Conservation (phyloP, 2,797 vertebrate genomes). For the Tiaroga cobitis region DNA sequence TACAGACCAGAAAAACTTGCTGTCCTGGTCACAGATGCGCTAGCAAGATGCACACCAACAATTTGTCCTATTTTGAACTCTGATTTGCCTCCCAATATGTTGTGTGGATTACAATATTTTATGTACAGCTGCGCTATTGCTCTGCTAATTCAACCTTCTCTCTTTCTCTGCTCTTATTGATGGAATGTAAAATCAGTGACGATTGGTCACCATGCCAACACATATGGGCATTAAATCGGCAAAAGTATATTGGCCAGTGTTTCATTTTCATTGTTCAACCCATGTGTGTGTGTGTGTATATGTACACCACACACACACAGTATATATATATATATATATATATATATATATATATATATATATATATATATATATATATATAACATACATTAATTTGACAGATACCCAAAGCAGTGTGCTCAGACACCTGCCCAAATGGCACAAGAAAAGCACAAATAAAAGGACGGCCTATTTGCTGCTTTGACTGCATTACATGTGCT, state of each 20-base stretch:
- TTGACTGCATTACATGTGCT: slow-evolving; percentile 78
- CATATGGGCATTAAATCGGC: too few species aligned
- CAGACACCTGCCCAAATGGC: slow-evolving; percentile 69
- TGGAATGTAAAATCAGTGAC: background rate
- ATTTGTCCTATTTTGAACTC: background rate
- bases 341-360: background rate
- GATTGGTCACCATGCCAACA: background rate
- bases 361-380: background rate
- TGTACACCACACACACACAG: too few species aligned
- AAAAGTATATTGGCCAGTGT: too few species aligned
- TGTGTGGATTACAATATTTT: background rate
- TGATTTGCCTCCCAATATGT: background rate
- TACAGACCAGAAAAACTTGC: too few species aligned
- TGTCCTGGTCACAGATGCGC: too few species aligned
- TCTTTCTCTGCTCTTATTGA: background rate
- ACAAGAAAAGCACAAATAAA: slow-evolving; percentile 75
- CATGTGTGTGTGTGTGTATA: background rate
- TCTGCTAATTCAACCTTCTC: too few species aligned
- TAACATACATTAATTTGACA: slow-evolving; percentile 44
- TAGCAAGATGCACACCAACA: background rate
- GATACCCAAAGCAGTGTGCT: slow-evolving; percentile 75
- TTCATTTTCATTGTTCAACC: too few species aligned
- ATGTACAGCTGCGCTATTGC: background rate
- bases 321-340: background rate
- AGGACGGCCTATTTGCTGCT: slow-evolving; percentile 73